phyloP scores from a whole-genome alignment of 1,140 invertebrate species.

The Wasmannia auropunctata region DNA sequence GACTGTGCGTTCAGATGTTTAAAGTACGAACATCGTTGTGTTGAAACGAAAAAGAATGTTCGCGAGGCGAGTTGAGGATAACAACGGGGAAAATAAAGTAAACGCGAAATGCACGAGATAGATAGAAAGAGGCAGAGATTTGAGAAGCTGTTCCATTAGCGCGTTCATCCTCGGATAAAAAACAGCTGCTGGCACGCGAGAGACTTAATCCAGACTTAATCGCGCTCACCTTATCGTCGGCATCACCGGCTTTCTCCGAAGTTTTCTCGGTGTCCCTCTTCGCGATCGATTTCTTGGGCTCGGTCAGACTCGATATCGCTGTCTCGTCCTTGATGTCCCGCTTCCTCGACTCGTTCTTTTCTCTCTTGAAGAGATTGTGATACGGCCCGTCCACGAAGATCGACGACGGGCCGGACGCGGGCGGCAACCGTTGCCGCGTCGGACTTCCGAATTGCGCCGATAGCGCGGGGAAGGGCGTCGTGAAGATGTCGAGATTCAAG shows the following conservation, averaged over 20 bases:
- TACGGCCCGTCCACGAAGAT: conserved; percentile 66
- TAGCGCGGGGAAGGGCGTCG: conserved; percentile 50
- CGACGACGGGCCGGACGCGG: neutral
- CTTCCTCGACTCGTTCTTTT: conserved; percentile 66
- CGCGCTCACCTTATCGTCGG: conserved; percentile 52
- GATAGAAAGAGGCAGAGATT: neutral
- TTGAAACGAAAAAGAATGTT: neutral
- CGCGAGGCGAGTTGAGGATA: neutral
- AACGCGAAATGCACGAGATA: neutral
- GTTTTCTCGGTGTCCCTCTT: conserved; percentile 57
- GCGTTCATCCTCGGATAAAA: neutral
- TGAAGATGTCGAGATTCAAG: conserved; percentile 66
- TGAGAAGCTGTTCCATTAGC: neutral
- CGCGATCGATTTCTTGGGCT: conserved; percentile 36
- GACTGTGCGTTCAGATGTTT: neutral
- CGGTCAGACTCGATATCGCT: neutral
- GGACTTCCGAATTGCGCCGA: conserved; percentile 67
- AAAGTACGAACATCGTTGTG: neutral
- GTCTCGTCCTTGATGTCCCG: conserved; percentile 37
- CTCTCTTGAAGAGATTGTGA: conserved; percentile 74
- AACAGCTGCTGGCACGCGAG: neutral
- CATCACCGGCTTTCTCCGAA: neutral
- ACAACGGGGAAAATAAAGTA: neutral
- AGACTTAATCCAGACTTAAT: neutral
- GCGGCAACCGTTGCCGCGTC: neutral